Conservation (phyloP, 2,113 vertebrate species). For the Carettochelys insculpta region DNA sequence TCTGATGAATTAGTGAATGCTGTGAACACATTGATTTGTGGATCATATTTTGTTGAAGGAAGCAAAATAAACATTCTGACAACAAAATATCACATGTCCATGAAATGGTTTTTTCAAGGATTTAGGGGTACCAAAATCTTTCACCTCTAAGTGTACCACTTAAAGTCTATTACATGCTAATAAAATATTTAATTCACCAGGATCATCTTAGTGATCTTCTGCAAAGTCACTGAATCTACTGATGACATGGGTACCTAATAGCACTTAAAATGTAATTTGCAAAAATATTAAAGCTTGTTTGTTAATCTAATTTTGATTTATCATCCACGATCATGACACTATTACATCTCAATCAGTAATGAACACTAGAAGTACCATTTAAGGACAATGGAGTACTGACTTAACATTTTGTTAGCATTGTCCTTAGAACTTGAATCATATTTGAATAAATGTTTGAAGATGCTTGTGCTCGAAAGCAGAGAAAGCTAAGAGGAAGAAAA, state of each 20-base stretch:
- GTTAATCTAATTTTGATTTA: slow-evolving; percentile 25
- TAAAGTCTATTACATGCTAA: not conserved
- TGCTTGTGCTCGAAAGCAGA: slow-evolving; percentile 3
- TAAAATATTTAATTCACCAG: not conserved
- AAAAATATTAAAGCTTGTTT: slow-evolving; percentile 21
- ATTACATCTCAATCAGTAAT: slow-evolving; percentile 24
- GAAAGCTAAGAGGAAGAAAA: not conserved
- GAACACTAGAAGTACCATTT: not conserved
- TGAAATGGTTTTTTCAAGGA: not conserved
- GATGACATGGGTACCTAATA: not conserved
- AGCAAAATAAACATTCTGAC: not conserved
- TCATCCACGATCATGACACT: slow-evolving; percentile 17
- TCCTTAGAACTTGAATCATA: slow-evolving; percentile 13
- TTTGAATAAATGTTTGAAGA: not conserved
- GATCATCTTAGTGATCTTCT: not conserved
- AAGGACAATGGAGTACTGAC: slow-evolving; percentile 5
- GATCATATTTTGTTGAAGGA: not conserved
- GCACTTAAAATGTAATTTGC: slow-evolving; percentile 11
- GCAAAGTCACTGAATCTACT: not conserved
- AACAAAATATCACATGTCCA: not conserved
- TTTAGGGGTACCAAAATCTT: not conserved
- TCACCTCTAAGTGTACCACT: not conserved
- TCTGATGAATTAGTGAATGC: not conserved
- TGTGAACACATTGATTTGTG: not conserved
- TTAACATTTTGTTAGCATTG: not conserved